These are phyloP conservation scores for Proterorhinus semilunaris DNA, from an alignment of 2,113 vertebrate species.

Conservation along the genomic window DNA sequence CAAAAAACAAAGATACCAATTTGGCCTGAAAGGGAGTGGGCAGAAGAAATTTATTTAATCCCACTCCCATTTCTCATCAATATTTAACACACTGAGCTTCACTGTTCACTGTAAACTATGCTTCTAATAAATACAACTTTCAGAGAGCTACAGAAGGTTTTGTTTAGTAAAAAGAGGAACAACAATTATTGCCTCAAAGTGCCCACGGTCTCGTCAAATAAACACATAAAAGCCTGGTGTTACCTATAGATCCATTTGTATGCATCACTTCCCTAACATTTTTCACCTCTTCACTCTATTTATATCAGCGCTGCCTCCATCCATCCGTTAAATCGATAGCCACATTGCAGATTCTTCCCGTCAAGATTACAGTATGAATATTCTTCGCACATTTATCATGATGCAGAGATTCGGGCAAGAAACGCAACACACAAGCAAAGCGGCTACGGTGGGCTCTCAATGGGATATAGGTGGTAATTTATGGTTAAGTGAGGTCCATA, in stretches of 20 bases:
- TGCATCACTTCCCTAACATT: constrained; percentile 23
- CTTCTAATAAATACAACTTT: too few species aligned
- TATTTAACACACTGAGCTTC: too few species aligned
- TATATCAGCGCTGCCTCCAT: constrained; percentile 39
- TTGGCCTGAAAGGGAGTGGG: too few species aligned
- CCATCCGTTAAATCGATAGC: constrained; percentile 55
- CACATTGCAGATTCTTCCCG: constrained; percentile 36
- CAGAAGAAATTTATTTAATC: too few species aligned
- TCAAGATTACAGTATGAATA: constrained; percentile 47
- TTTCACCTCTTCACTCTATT: constrained; percentile 20
- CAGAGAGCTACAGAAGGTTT: neutral
- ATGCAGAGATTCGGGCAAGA: constrained; percentile 35
- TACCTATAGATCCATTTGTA: constrained; percentile 6
- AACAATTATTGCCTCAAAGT: neutral
- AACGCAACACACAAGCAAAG: constrained; percentile 16
- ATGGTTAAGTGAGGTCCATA: constrained; percentile 61
- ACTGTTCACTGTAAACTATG: too few species aligned
- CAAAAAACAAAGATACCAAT: too few species aligned
- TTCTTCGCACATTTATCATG: constrained; percentile 48
- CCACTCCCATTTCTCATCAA: too few species aligned
- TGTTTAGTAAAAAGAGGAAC: neutral
- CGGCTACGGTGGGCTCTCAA: constrained; percentile 16
- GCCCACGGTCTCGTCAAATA: neutral
- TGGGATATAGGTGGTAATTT: constrained; percentile 57
- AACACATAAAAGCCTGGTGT: constrained; percentile 15